Base-by-base conservation (phyloP, 2,113 vertebrate species). In the Paradoxurus hermaphroditus region DNA sequence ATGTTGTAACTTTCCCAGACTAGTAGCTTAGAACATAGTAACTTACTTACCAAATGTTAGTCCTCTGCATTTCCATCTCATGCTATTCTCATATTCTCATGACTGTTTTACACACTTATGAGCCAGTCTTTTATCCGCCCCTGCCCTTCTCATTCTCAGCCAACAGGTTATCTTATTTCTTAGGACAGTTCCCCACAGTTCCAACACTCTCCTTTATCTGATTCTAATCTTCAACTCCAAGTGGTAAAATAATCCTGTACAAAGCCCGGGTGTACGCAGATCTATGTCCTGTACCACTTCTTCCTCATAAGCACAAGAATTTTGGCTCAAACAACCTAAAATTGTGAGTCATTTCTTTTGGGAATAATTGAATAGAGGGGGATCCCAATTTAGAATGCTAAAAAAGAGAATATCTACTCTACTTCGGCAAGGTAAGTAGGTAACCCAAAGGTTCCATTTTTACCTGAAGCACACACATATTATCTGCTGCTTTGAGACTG, bases 301-400 rank as follows among this genome's bases (percentile, higher is more conserved):
- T 59, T 59, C 49, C 41, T 84, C 73, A 49, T 29, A 62, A 79
- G 53, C 23, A 65, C 27, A 31, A 44, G n/a, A 77, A 63, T 77
- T 70, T 90, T 44, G 44, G 67, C 84, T 51, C 63, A 77, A 67
- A 34, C 19, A 62, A 81, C 53, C 36, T 41, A 46, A 46, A 77
- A 85, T 63, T 73, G 25, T 82, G 72, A 72, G 34, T 89, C 73
- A 67, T 56, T 93, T 89, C 44, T 92, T 39, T 70, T 72, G 31
- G 46, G 44, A 95, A 72, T 72, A 56, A 27, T 77, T 86, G 12
- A 75, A 27, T 46, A 49, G 63, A 56, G n/a, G 88, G 41, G n/a
- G 16, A 83, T 39, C 51, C 44, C 79, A 13, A 23, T 84, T 79
- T 59, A 29, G 51, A 67, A 53, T 27, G 15, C 53, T 34, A 75